These are phyloP conservation scores for Anthrax anthrax DNA, from an alignment of 2,888 invertebrate genomes.

Conservation along the genomic window DNA sequence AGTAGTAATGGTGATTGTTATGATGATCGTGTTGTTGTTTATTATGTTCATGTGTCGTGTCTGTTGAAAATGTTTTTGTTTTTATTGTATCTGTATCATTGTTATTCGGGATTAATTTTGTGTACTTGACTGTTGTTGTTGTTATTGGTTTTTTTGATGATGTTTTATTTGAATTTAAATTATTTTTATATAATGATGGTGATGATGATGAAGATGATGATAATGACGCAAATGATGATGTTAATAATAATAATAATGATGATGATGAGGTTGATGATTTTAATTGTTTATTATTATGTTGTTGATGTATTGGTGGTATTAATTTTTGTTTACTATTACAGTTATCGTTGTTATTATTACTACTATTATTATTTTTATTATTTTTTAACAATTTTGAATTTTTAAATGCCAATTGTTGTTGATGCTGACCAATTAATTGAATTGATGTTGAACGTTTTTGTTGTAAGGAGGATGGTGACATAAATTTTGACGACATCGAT, in stretches of 20 bases:
- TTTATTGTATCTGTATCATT: not conserved
- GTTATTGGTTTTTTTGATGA: not conserved
- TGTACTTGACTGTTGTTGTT: not conserved
- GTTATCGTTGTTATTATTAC: too few species aligned
- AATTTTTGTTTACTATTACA: not conserved
- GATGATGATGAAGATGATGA: not conserved
- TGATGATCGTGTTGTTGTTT: too few species aligned
- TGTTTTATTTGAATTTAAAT: slow-evolving; percentile 5
- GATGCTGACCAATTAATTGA: not conserved
- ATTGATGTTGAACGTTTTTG: slow-evolving; percentile 2
- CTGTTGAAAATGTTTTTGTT: too few species aligned
- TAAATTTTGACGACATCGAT: not conserved
- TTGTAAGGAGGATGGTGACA: not conserved
- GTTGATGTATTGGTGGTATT: not conserved
- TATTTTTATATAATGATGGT: slow-evolving; percentile 4
- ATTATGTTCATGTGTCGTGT: too few species aligned
- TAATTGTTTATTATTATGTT: not conserved
- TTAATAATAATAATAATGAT: not conserved
- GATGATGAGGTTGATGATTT: not conserved
- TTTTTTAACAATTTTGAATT: not conserved
- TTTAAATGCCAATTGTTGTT: not conserved
- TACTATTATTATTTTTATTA: not conserved
- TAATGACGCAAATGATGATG: not conserved
- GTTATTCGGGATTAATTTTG: not conserved
- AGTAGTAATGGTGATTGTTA: too few species aligned